Evolutionary conservation across 2,888 invertebrate species (phyloP).

Genomic region (Thecocarcelia acutangulata): DNA sequence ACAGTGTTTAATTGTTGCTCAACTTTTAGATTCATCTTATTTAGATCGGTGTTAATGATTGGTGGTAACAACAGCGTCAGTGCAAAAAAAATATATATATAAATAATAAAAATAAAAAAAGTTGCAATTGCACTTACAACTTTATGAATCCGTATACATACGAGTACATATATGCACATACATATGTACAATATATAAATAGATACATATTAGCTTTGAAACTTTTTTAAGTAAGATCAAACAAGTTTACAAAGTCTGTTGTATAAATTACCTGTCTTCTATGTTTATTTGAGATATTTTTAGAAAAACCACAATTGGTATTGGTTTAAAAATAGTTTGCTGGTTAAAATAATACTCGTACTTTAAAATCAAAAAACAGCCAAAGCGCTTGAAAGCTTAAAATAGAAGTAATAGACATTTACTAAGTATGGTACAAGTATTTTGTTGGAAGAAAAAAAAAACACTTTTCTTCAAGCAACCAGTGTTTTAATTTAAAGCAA

Average conservation of each 20-base stretch:
- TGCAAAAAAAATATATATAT: no score
- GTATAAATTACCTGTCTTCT: slow-evolving; percentile 13
- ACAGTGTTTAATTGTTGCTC: no score
- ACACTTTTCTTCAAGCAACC: slow-evolving; percentile 18
- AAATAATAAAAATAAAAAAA: slow-evolving; percentile 4
- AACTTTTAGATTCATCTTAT: no score
- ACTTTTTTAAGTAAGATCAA: slow-evolving; percentile 17
- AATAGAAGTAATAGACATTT: slow-evolving; percentile 51
- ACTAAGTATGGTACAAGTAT: not conserved
- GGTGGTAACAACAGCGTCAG: no score
- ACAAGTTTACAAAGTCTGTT: slow-evolving; percentile 45
- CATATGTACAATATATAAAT: not conserved
- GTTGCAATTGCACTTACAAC: not conserved
- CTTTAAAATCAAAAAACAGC: slow-evolving; percentile 2
- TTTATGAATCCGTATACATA: not conserved
- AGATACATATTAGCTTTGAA: not conserved
- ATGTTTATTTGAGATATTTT: slow-evolving; percentile 69
- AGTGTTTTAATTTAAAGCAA: slow-evolving; percentile 31
- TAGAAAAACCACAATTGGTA: slow-evolving; percentile 72
- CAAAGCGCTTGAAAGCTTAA: slow-evolving; percentile 39
- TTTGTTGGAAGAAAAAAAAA: slow-evolving; percentile 40
- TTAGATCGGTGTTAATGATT: not conserved
- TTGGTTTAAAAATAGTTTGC: slow-evolving; percentile 71
- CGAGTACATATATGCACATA: not conserved
- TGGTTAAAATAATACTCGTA: slow-evolving; percentile 29